A percentile compares a stretch with the other conserved stretches of the same genome.
Conservation (phyloP, 2,797 vertebrate species). For the Martes flavigula region DNA sequence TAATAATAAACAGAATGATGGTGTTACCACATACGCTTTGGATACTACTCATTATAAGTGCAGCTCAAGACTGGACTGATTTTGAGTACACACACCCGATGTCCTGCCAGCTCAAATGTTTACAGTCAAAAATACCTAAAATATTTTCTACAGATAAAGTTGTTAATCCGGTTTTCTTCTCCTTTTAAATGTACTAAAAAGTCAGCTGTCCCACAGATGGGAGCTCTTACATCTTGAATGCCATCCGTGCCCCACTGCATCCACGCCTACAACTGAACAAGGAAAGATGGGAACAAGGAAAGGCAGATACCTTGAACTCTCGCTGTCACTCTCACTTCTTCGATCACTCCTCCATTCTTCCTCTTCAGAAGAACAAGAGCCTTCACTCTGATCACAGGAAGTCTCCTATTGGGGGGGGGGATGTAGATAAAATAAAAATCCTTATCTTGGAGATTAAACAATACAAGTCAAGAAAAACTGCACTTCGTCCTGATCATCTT, state of each 20-base stretch:
- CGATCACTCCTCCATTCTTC: conserved; percentile 95
- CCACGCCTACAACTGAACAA: background rate
- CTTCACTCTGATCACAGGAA: conserved; percentile 84
- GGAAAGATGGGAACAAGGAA: background rate
- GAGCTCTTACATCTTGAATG: background rate
- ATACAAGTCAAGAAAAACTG: background rate
- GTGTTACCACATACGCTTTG: background rate
- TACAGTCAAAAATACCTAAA: background rate
- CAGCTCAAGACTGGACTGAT: background rate
- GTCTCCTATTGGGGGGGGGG: conserved; percentile 56
- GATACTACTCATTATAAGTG: background rate
- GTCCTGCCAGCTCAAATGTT: background rate
- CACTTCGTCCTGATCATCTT: background rate
- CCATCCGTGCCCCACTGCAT: background rate
- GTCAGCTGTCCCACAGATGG: background rate
- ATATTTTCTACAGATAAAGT: background rate
- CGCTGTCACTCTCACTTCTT: conserved; percentile 90
- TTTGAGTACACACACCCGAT: background rate
- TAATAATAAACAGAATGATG: background rate
- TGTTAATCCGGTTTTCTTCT: background rate
- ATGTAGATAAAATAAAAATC: background rate
- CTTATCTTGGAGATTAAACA: background rate
- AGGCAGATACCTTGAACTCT: conserved; percentile 91
- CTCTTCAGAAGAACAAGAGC: conserved; percentile 87
- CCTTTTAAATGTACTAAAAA: background rate